These are phyloP conservation scores for Tipula confusa DNA, from an alignment of 2,888 invertebrate genomes.

Conservation along the genomic window DNA sequence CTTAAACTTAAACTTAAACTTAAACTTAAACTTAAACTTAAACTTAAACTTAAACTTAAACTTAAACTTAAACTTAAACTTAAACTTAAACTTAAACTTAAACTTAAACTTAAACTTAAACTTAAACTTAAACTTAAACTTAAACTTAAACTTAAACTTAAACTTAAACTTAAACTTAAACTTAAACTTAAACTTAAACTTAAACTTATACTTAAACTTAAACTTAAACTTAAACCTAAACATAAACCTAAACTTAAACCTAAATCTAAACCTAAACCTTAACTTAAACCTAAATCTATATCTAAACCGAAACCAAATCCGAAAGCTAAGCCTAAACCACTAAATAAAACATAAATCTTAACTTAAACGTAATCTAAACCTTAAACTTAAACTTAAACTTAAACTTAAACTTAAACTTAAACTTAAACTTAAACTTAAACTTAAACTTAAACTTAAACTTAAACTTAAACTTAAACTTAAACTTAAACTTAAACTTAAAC, in stretches of 20 bases:
- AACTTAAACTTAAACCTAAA: background rate
- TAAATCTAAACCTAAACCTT: background rate
- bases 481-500: background rate
- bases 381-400: background rate
- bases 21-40: background rate
- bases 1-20: background rate
- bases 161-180: background rate
- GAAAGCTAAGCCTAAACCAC: background rate
- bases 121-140: background rate
- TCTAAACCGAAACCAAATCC: background rate
- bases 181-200: background rate
- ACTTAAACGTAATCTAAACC: background rate
- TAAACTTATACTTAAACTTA: background rate
- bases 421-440: background rate
- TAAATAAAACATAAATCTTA: background rate
- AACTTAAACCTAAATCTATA: background rate
- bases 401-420: background rate
- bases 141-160: background rate
- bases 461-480: background rate
- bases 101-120: background rate
- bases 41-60: background rate
- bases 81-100: background rate
- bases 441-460: background rate
- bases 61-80: background rate
- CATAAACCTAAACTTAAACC: background rate